Conservation (phyloP, 2,113 vertebrate genomes). For the Malurus melanocephalus region DNA sequence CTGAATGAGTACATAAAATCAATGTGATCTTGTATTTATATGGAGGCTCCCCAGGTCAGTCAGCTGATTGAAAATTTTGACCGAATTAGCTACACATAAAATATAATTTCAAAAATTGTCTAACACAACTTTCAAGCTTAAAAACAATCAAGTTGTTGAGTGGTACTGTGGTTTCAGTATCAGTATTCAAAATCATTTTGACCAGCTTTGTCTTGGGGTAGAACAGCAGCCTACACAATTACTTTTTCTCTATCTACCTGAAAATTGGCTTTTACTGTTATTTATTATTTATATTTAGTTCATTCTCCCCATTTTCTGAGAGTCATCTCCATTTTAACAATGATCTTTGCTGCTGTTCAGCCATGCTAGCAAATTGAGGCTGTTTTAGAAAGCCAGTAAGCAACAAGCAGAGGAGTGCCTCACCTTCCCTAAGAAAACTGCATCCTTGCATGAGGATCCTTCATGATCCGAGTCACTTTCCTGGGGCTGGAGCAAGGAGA, state of each 20-base stretch:
- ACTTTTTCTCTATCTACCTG: neutral
- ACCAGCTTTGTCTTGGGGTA: neutral
- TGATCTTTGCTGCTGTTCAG: neutral
- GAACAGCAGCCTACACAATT: neutral
- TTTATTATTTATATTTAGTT: neutral
- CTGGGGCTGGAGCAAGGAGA: neutral
- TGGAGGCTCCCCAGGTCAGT: neutral
- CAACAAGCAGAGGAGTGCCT: neutral
- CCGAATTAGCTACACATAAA: neutral
- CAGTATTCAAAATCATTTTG: neutral
- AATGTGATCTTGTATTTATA: slow-evolving; percentile 50
- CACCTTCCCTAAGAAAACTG: neutral
- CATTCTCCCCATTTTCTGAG: neutral
- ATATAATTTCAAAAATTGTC: neutral
- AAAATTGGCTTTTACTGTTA: neutral
- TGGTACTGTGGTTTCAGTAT: neutral
- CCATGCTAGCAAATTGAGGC: neutral
- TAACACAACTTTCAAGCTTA: neutral
- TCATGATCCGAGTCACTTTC: neutral
- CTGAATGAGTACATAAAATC: slow-evolving; percentile 61
- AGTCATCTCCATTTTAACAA: neutral
- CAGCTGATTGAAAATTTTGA: slow-evolving; percentile 36
- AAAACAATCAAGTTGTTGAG: neutral
- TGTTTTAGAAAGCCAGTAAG: neutral
- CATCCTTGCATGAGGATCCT: neutral